Evolutionary conservation across 2,888 invertebrate species (phyloP).

Genomic region (Himalopsyche kuldschensis): DNA sequence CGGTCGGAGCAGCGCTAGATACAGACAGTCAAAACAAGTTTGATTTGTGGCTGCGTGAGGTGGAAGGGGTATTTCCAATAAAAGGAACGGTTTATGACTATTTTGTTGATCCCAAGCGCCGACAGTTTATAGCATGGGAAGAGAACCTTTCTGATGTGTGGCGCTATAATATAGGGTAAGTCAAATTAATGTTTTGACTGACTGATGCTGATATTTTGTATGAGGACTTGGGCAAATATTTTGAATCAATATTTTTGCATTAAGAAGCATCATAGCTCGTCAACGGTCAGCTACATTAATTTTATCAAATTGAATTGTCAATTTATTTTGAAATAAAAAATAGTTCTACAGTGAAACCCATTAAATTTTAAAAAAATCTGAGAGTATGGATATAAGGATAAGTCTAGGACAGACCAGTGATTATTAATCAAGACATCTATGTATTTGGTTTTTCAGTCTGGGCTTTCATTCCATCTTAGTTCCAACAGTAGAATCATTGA

Average conservation of each 20-base stretch:
- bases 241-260: too few species aligned
- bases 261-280: too few species aligned
- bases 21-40: conserved; percentile 76
- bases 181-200: background rate
- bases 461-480: conserved; percentile 85
- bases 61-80: conserved; percentile 79
- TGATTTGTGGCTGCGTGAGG: conserved; percentile 78
- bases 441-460: conserved; percentile 53
- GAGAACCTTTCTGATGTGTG: conserved; percentile 73
- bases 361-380: too few species aligned
- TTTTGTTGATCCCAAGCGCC: conserved; percentile 75
- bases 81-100: conserved; percentile 90
- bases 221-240: too few species aligned
- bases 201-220: too few species aligned
- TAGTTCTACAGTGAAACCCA: too few species aligned
- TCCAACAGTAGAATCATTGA: conserved; percentile 85
- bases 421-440: too few species aligned
- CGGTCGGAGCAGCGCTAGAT: conserved; percentile 79
- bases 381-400: too few species aligned
- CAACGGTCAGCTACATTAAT: too few species aligned
- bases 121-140: conserved; percentile 77
- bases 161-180: conserved; percentile 69
- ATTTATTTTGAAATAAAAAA: too few species aligned
- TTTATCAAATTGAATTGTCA: too few species aligned
- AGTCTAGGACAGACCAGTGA: too few species aligned